phyloP scores from a whole-genome alignment of 2,888 invertebrate genomes.

The Podotricha telesiphe region DNA sequence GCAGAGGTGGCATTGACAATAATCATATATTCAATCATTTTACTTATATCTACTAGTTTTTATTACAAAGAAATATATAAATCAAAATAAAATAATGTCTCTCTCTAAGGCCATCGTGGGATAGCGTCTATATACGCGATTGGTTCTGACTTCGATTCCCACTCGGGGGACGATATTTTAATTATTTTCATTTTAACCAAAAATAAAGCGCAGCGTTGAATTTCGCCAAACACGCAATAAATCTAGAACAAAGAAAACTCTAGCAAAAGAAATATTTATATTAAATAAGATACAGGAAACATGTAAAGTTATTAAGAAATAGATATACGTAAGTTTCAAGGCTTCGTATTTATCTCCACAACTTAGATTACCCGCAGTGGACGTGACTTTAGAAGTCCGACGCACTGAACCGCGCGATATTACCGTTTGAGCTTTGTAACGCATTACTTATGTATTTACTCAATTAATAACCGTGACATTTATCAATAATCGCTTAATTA shows the following conservation, averaged over 20 bases:
- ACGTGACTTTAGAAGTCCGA: conserved; percentile 74
- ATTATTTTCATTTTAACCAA: too few relatives aligned
- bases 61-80: neutral
- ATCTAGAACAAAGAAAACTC: too few relatives aligned
- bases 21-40: neutral
- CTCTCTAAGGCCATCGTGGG: too few relatives aligned
- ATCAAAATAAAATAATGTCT: too few relatives aligned
- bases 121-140: too few relatives aligned
- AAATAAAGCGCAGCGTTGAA: too few relatives aligned
- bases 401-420: conserved; percentile 74
- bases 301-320: neutral
- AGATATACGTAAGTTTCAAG: conserved; percentile 47
- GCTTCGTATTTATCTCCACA: conserved; percentile 68
- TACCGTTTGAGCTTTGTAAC: conserved; percentile 69
- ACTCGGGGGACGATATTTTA: too few relatives aligned
- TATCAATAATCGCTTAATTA: conserved; percentile 33
- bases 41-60: neutral
- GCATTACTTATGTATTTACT: conserved; percentile 43
- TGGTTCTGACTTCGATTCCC: too few relatives aligned
- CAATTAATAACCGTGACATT: conserved; percentile 32
- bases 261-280: too few relatives aligned
- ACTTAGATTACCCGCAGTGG: conserved; percentile 75
- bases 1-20: neutral
- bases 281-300: neutral
- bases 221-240: too few relatives aligned